Evolutionary conservation across 2,113 vertebrate genomes (phyloP).

Genomic region (Spilogale gracilis): DNA sequence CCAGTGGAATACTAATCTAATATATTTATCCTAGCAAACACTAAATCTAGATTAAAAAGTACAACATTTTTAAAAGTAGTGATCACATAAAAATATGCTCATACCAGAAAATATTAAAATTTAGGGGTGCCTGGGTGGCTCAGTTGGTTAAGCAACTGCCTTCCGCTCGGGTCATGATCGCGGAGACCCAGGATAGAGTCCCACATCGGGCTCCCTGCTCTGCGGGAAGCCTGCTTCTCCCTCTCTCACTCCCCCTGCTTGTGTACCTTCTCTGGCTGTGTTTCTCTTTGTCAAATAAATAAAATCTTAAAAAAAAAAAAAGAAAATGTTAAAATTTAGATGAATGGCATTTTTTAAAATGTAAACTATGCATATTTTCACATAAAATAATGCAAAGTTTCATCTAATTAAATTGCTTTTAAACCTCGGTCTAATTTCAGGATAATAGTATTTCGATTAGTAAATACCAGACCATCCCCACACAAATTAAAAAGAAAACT

Average conservation of each 20-base stretch:
- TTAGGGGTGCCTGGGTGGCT: background rate
- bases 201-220: too few relatives aligned
- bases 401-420: background rate
- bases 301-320: too few relatives aligned
- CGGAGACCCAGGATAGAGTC: too few relatives aligned
- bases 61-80: background rate
- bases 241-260: too few relatives aligned
- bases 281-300: too few relatives aligned
- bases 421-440: conserved; percentile 25
- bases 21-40: conserved; percentile 50
- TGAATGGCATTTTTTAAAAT: background rate
- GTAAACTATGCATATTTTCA: background rate
- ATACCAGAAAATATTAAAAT: conserved; percentile 17
- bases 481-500: background rate
- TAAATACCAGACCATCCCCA: background rate
- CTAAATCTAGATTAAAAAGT: background rate
- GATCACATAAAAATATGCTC: conserved; percentile 29
- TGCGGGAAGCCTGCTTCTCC: too few relatives aligned
- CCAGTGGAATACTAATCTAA: conserved; percentile 54
- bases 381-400: background rate
- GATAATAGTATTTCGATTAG: conserved; percentile 11
- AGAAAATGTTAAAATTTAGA: conserved; percentile 20
- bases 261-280: too few relatives aligned
- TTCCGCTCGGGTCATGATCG: too few relatives aligned
- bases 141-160: too few relatives aligned